Evolutionary conservation across 2,888 invertebrate genomes (phyloP).

Genomic region (Aporophyla lueneburgensis): DNA sequence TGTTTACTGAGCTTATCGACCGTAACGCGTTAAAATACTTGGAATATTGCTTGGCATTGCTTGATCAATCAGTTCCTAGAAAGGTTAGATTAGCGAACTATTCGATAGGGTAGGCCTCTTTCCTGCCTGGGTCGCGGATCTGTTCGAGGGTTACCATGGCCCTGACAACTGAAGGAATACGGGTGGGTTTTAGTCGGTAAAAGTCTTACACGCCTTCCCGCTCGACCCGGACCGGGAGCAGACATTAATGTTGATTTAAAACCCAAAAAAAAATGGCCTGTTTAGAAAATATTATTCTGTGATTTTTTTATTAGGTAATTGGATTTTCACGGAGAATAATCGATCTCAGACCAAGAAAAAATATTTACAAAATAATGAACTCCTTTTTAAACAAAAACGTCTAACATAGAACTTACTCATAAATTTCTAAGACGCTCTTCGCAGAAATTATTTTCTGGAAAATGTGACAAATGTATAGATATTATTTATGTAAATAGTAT

Average conservation of each 20-base stretch:
- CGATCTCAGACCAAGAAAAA: background rate
- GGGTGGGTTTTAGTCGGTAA: too few relatives aligned
- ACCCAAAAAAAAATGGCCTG: too few relatives aligned
- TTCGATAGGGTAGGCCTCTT: too few relatives aligned
- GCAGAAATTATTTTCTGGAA: background rate
- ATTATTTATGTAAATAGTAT: background rate
- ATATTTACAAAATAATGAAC: background rate
- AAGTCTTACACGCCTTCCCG: too few relatives aligned
- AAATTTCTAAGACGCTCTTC: background rate
- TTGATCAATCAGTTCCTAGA: constrained; percentile 8
- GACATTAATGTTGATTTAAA: too few relatives aligned
- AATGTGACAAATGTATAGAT: background rate
- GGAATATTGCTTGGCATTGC: constrained; percentile 4
- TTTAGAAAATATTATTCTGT: background rate
- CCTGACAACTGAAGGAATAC: too few relatives aligned
- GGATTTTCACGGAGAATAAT: background rate
- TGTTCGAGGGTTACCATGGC: too few relatives aligned
- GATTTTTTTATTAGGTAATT: background rate
- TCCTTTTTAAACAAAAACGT: background rate
- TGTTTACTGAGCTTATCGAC: constrained; percentile 16
- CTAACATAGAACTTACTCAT: background rate
- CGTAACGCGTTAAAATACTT: constrained; percentile 16
- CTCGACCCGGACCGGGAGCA: too few relatives aligned
- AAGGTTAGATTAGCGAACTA: background rate
- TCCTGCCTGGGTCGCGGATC: too few relatives aligned